Percentiles rank a stretch among this genome's conserved stretches.
These are phyloP conservation scores for Syngnathus rostellatus DNA, from an alignment of 2,797 vertebrate genomes.

Conservation along the genomic window DNA sequence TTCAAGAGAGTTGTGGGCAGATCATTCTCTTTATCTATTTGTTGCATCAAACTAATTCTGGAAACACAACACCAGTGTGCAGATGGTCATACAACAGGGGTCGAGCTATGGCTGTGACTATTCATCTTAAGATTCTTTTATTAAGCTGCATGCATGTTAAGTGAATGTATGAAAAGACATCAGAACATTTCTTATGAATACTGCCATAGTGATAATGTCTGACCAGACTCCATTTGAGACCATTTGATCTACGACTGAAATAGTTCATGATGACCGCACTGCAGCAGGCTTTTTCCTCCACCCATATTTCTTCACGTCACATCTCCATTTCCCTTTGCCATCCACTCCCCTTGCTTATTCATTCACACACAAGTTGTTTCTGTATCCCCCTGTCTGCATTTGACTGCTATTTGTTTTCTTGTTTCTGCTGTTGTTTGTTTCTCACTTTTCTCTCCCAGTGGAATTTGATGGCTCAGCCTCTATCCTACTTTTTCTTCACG, in stretches of 20 bases:
- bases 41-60: slow-evolving; percentile 13
- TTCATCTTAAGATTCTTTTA: not conserved
- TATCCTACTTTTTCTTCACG: not conserved
- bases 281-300: slow-evolving; percentile 1
- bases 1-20: not conserved
- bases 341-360: not conserved
- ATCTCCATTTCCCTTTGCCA: not conserved
- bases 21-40: not conserved
- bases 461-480: not conserved
- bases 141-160: not conserved
- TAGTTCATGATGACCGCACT: not conserved
- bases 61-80: slow-evolving; percentile 8
- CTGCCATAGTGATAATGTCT: not conserved
- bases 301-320: slow-evolving; percentile 1
- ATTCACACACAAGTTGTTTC: not conserved
- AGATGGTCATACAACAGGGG: slow-evolving; percentile 46
- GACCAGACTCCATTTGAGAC: not conserved
- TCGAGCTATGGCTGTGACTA: slow-evolving; percentile 5
- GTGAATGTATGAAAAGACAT: not conserved
- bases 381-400: not conserved
- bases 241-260: not conserved
- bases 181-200: not conserved
- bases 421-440: not conserved
- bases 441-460: not conserved
- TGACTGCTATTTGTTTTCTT: not conserved